These are phyloP conservation scores for Heliornis fulica DNA, from an alignment of 2,113 vertebrate species.

Conservation along the genomic window DNA sequence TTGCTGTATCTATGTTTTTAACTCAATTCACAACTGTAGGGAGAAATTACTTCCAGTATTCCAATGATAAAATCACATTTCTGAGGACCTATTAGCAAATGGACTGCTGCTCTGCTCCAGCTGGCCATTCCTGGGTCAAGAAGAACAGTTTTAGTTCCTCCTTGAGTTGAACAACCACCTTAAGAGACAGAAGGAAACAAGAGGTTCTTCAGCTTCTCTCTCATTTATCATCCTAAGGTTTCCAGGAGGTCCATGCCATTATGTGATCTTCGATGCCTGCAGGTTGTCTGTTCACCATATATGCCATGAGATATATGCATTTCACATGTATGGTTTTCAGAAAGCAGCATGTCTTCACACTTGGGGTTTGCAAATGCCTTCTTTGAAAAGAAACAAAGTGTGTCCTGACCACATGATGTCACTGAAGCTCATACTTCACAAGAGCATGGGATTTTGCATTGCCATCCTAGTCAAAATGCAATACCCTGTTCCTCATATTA, in stretches of 20 bases:
- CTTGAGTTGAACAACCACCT: not conserved
- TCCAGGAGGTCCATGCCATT: not conserved
- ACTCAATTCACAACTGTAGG: not conserved
- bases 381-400: not conserved
- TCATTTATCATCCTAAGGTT: not conserved
- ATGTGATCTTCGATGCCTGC: not conserved
- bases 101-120: not conserved
- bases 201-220: not conserved
- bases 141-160: not conserved
- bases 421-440: slow-evolving; percentile 62
- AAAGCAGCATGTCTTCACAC: not conserved
- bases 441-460: slow-evolving; percentile 14
- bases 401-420: slow-evolving; percentile 66
- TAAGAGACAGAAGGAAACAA: not conserved
- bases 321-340: not conserved
- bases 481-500: not conserved
- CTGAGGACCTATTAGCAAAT: not conserved
- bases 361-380: not conserved
- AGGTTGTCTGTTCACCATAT: not conserved
- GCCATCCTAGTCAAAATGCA: slow-evolving; percentile 5
- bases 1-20: not conserved
- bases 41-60: not conserved
- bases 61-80: not conserved
- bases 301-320: not conserved
- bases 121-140: not conserved